Conservation (phyloP, 2,888 invertebrate species). For the Endotricha flammealis region DNA sequence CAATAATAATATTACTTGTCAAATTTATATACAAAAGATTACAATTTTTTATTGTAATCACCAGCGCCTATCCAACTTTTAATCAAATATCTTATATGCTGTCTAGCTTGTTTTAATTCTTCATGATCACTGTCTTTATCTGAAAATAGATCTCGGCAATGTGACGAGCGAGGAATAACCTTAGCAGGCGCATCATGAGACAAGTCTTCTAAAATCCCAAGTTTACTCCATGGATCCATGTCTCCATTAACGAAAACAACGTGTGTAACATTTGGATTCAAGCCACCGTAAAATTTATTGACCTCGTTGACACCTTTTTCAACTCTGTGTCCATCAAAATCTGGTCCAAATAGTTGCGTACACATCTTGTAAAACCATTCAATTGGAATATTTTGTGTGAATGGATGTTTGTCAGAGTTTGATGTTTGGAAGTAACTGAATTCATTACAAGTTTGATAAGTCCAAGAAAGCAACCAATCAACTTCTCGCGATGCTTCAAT, state of each 20-base stretch:
- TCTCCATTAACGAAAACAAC: conserved; percentile 80
- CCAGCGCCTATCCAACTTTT: conserved; percentile 56
- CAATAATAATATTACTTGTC: no score
- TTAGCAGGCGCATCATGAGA: conserved; percentile 56
- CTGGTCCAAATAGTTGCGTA: conserved; percentile 53
- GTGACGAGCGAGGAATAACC: conserved; percentile 46
- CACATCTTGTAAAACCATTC: conserved; percentile 61
- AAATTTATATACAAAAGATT: no score
- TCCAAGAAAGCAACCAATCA: conserved; percentile 69
- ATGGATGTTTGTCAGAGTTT: conserved; percentile 75
- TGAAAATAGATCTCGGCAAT: conserved; percentile 54
- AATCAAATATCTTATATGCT: conserved; percentile 49
- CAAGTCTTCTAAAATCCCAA: conserved; percentile 68
- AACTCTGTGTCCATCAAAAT: conserved; percentile 46
- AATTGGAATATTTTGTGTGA: conserved; percentile 66
- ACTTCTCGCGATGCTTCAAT: conserved; percentile 34
- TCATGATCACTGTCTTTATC: conserved; percentile 39
- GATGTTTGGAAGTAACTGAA: conserved; percentile 86
- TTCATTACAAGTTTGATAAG: conserved; percentile 87
- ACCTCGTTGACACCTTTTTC: conserved; percentile 51
- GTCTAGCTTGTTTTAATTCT: conserved; percentile 52
- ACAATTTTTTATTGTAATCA: conserved; percentile 31
- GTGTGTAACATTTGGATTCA: conserved; percentile 64
- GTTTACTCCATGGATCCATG: conserved; percentile 77
- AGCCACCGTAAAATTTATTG: conserved; percentile 70